Percentiles rank a stretch among this genome's conserved stretches.
Evolutionary conservation across 2,888 invertebrate genomes (phyloP).

Genomic region (Caenorhabditis wallacei): DNA sequence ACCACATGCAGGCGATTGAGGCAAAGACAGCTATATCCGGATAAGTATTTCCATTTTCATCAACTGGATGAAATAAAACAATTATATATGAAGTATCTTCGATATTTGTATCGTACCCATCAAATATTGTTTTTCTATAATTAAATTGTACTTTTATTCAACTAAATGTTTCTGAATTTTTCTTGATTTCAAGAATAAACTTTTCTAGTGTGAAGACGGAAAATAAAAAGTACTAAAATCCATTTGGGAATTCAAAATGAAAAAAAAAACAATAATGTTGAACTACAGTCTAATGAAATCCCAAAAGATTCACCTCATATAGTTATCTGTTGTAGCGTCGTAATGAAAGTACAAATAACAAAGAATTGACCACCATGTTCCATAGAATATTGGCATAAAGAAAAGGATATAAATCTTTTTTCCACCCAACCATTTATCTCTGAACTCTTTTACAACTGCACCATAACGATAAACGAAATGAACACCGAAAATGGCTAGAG

Average conservation of each 20-base stretch:
- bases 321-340: constrained; percentile 39
- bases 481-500: constrained; percentile 48
- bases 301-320: constrained; percentile 36
- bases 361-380: constrained; percentile 47
- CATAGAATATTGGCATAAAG: constrained; percentile 52
- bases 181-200: not conserved
- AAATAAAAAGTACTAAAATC: not conserved
- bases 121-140: constrained; percentile 41
- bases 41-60: constrained; percentile 25
- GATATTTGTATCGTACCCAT: constrained; percentile 42
- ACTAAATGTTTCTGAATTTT: not conserved
- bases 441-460: constrained; percentile 43
- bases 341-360: constrained; percentile 51
- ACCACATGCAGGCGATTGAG: constrained; percentile 52
- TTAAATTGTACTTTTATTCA: not conserved
- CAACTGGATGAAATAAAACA: constrained; percentile 40
- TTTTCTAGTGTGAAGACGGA: not conserved
- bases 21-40: constrained; percentile 39
- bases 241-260: not conserved
- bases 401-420: constrained; percentile 47
- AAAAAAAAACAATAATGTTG: not conserved
- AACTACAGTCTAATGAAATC: not conserved
- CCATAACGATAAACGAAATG: constrained; percentile 53
- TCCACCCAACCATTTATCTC: constrained; percentile 41
- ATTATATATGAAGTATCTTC: constrained; percentile 52